Percentiles rank a stretch among this genome's conserved stretches.
phyloP scores from a whole-genome alignment of 1,140 invertebrate genomes.

The Helicoverpa zea region DNA sequence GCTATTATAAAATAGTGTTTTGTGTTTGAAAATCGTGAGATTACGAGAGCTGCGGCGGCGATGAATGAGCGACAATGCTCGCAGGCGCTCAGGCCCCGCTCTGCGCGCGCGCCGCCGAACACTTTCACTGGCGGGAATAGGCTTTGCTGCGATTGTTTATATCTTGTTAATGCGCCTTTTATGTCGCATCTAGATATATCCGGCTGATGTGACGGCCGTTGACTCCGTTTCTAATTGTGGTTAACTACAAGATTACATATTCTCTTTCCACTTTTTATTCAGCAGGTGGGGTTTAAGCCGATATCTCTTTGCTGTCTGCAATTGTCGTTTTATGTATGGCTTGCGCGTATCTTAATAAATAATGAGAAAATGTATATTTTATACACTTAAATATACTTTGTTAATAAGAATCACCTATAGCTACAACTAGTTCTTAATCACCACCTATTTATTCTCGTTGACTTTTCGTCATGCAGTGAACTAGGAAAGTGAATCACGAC shows the following conservation, averaged over 20 bases:
- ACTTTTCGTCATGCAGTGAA: too few species aligned
- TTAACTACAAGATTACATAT: constrained; percentile 46
- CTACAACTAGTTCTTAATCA: too few species aligned
- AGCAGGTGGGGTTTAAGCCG: constrained; percentile 29
- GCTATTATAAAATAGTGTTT: constrained; percentile 22
- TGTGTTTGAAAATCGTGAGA: constrained; percentile 42
- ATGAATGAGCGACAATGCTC: constrained; percentile 45
- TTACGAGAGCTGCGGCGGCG: constrained; percentile 22
- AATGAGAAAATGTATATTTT: too few species aligned
- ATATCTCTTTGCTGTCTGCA: constrained; percentile 13
- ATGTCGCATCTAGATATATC: constrained; percentile 66
- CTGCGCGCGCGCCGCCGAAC: constrained; percentile 41
- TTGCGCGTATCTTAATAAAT: too few species aligned
- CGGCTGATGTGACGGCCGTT: constrained; percentile 64
- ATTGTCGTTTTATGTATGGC: too few species aligned
- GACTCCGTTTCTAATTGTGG: constrained; percentile 65
- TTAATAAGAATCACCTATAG: too few species aligned
- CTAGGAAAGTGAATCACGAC: too few species aligned
- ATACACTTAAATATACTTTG: too few species aligned
- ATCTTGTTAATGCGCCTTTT: constrained; percentile 66
- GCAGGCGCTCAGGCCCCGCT: constrained; percentile 16
- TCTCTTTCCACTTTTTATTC: constrained; percentile 41
- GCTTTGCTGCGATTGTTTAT: constrained; percentile 68
- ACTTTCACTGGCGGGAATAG: constrained; percentile 71
- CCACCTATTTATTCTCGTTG: too few species aligned